Evolutionary conservation across 2,113 vertebrate species (phyloP).

Genomic region (Quiscalus mexicanus): DNA sequence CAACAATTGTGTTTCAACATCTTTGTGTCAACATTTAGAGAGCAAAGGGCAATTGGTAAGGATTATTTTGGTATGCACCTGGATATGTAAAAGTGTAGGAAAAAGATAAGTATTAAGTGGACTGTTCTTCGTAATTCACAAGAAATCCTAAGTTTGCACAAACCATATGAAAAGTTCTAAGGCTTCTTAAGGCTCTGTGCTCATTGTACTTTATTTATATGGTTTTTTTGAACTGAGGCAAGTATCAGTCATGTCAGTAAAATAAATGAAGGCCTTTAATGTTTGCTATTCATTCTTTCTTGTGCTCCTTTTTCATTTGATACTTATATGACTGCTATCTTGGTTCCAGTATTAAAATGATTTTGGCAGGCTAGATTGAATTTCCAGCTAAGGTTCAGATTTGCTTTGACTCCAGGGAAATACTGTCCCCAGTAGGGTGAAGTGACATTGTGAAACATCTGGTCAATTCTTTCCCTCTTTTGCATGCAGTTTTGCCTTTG

Average conservation of each 20-base stretch:
- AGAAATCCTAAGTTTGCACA: background rate
- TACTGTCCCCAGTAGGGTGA: background rate
- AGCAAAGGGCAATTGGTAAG: background rate
- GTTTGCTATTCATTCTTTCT: background rate
- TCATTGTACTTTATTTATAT: background rate
- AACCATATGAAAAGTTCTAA: background rate
- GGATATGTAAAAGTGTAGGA: background rate
- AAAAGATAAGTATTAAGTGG: background rate
- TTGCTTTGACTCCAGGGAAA: background rate
- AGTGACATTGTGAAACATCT: background rate
- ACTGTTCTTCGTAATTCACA: background rate
- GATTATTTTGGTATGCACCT: background rate
- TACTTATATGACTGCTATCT: background rate
- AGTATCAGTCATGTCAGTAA: background rate
- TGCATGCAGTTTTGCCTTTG: background rate
- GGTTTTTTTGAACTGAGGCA: background rate
- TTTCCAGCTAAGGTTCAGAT: background rate
- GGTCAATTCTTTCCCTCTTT: background rate
- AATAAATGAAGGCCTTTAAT: background rate
- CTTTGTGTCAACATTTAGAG: background rate
- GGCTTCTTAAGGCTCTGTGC: background rate
- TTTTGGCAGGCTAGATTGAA: background rate
- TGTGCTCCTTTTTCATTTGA: background rate
- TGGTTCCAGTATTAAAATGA: background rate
- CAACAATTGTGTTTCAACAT: background rate